Conservation (phyloP, 2,888 invertebrate genomes). For the Octonoba sinensis region DNA sequence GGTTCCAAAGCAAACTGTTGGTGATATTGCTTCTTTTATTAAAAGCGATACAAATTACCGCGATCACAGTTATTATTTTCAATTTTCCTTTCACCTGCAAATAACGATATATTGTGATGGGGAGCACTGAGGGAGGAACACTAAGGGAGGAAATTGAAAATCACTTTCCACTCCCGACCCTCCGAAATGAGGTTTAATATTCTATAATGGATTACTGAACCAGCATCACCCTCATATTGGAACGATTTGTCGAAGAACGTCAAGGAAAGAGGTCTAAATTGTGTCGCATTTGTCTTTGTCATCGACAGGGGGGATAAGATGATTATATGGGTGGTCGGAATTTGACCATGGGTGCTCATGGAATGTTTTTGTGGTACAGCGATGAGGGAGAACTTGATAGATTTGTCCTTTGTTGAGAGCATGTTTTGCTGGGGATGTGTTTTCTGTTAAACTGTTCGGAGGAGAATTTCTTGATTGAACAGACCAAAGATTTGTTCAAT, state of each 20-base stretch:
- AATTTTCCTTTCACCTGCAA: conserved; percentile 19
- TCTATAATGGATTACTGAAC: conserved; percentile 32
- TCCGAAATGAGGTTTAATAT: conserved; percentile 1
- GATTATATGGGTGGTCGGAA: conserved; percentile 43
- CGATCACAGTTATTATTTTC: conserved; percentile 46
- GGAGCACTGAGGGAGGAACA: not conserved
- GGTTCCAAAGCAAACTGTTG: too few relatives aligned
- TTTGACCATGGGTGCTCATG: conserved; percentile 45
- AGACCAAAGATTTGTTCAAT: too few relatives aligned
- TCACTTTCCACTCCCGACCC: not conserved
- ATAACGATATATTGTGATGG: not conserved
- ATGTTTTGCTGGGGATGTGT: too few relatives aligned
- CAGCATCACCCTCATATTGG: conserved; percentile 31
- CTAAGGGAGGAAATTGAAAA: not conserved
- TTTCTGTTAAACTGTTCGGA: too few relatives aligned
- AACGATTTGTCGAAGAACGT: conserved; percentile 14
- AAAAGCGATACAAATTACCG: conserved; percentile 21
- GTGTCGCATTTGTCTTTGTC: conserved; percentile 53
- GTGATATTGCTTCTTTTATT: too few relatives aligned
- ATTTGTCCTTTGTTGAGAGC: too few relatives aligned
- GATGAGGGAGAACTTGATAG: too few relatives aligned
- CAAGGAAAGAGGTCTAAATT: conserved; percentile 31
- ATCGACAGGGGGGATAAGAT: conserved; percentile 25
- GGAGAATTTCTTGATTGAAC: too few relatives aligned
- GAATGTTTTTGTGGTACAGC: not conserved